Base-by-base conservation (phyloP, 2,797 vertebrate genomes). In the Astyanax mexicanus region DNA sequence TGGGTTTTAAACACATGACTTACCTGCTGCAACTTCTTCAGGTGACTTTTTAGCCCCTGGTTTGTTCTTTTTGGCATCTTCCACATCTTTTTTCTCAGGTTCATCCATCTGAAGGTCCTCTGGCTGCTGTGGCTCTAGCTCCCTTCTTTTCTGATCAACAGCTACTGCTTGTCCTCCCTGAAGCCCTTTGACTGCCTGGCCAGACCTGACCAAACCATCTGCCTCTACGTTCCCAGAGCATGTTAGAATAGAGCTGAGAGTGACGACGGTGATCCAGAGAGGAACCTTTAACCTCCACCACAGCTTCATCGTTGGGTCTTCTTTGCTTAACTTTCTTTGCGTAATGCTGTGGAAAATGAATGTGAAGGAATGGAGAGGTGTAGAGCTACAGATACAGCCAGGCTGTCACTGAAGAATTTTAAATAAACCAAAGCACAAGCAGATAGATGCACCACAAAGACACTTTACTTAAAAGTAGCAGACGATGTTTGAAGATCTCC, bases 1-100 rank as follows among this genome's bases (percentile, higher is more conserved):
- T n/a, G n/a, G n/a, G n/a, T n/a, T n/a, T n/a, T n/a, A n/a, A n/a
- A n/a, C n/a, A n/a, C n/a, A n/a, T n/a, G 29, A 11, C 68, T 77
- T 82, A 88, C 86, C 86, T 82, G 82, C 81, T 38, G 81, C 65
- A 1, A 82, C 19, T 61, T 78, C 84, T 19, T 86, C 81, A 17
- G 83, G 65, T n/a, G 85, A 78, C 60, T 84, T 86, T 77, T 80
- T 88, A 54, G 44, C 47, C 29, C 78, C 72, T 3, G 51, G 23
- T 78, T 83, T 85, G 12, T 71, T 40, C 51, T 81, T 86, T 51
- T 62, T 70, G 23, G 21, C 42, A n/a, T n/a, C n/a, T 38, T 69
- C 69, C 32, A 57, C 58, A 15, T 65, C 70, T 47, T 21, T 27
- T 7, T 15, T 51, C 3, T n/a, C n/a, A n/a, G 72, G 77, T 9